These are phyloP conservation scores for Erebia aethiops DNA, from an alignment of 2,888 invertebrate species.

Conservation along the genomic window DNA sequence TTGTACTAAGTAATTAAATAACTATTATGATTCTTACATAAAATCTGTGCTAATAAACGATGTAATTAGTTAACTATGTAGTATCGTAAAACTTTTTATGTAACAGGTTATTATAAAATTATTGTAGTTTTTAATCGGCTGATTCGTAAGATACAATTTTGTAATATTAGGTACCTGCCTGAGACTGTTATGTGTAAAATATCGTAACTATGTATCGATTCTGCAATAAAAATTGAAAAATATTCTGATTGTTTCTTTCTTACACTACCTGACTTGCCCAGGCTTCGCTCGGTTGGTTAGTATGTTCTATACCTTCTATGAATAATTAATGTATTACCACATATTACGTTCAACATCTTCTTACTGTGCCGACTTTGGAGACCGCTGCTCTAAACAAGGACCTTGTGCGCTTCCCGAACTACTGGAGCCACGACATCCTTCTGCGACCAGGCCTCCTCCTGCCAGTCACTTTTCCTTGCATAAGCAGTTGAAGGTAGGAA, in stretches of 20 bases:
- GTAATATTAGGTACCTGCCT: slow-evolving; percentile 12
- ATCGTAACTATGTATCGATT: slow-evolving; percentile 30
- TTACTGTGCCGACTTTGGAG: no score
- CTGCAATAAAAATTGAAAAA: slow-evolving; percentile 32
- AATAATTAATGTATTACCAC: no score
- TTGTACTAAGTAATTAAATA: background rate
- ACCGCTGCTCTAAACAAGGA: no score
- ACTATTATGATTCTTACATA: slow-evolving; percentile 8
- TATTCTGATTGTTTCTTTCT: slow-evolving; percentile 10
- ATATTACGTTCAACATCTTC: no score
- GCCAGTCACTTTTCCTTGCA: no score
- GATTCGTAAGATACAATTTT: slow-evolving; percentile 27
- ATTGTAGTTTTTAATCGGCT: slow-evolving; percentile 28
- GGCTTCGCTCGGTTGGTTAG: background rate
- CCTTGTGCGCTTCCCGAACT: no score
- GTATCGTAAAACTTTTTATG: slow-evolving; percentile 6
- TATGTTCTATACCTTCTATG: background rate
- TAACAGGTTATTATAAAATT: slow-evolving; percentile 26
- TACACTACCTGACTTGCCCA: background rate
- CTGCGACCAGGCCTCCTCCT: no score
- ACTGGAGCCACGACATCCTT: no score
- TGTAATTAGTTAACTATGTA: slow-evolving; percentile 9
- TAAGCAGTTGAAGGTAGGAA: no score
- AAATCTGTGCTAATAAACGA: background rate
- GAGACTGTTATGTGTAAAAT: slow-evolving; percentile 36